Percentiles rank a stretch among this genome's conserved stretches.
Conservation (phyloP, 2,797 vertebrate species). For the Schizopygopsis pylzovi region DNA sequence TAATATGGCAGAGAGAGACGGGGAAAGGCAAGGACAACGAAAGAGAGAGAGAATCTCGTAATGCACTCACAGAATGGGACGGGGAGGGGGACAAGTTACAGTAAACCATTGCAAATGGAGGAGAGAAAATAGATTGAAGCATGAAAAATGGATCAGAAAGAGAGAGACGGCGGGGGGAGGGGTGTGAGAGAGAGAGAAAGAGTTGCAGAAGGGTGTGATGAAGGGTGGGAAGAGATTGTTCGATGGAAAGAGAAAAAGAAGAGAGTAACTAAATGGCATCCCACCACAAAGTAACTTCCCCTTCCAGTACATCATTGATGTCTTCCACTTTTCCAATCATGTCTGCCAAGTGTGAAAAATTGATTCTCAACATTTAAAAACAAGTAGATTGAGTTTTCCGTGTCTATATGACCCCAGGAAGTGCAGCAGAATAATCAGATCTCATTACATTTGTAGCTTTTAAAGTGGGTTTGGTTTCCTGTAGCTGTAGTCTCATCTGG, state of each 20-base stretch:
- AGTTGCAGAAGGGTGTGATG: slow-evolving; percentile 40
- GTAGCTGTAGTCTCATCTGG: slow-evolving; percentile 18
- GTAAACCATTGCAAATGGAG: slow-evolving; percentile 74
- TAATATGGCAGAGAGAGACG: slow-evolving; percentile 56
- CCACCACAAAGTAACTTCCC: slow-evolving; percentile 39
- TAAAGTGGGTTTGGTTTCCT: slow-evolving; percentile 40
- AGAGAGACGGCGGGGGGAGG: slow-evolving; percentile 58
- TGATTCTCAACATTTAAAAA: slow-evolving; percentile 37
- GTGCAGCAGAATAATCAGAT: slow-evolving; percentile 36
- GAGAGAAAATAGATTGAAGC: slow-evolving; percentile 74
- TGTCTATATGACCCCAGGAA: slow-evolving; percentile 39
- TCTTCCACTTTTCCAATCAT: slow-evolving; percentile 22
- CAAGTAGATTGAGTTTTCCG: slow-evolving; percentile 35
- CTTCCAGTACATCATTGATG: slow-evolving; percentile 36
- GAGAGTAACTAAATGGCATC: slow-evolving; percentile 56
- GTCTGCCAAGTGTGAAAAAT: slow-evolving; percentile 34
- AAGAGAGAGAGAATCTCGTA: slow-evolving; percentile 70
- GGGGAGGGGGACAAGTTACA: slow-evolving; percentile 58
- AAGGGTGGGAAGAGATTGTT: slow-evolving; percentile 50
- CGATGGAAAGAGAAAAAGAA: slow-evolving; percentile 51
- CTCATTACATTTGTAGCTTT: slow-evolving; percentile 48
- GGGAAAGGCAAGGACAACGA: slow-evolving; percentile 59
- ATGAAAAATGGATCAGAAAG: slow-evolving; percentile 81
- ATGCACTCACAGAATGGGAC: slow-evolving; percentile 39
- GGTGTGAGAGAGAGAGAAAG: slow-evolving; percentile 24